phyloP scores from a whole-genome alignment of 2,797 vertebrate genomes.

The Eupleurogrammus muticus region DNA sequence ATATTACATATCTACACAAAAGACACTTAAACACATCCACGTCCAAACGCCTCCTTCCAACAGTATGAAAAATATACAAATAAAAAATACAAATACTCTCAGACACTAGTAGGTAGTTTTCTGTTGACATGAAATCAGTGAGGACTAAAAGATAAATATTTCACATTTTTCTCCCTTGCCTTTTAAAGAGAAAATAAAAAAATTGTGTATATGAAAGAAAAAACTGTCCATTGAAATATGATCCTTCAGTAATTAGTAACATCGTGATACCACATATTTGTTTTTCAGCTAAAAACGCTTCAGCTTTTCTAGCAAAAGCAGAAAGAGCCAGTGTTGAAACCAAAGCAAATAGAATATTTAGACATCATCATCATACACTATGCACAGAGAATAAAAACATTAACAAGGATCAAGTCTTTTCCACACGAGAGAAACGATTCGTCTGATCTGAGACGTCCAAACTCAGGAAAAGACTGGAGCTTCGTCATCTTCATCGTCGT shows the following conservation, averaged over 20 bases:
- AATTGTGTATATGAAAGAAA: slow-evolving; percentile 61
- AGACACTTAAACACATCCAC: slow-evolving; percentile 77
- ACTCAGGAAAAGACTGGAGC: slow-evolving; percentile 56
- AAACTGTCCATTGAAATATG: slow-evolving; percentile 67
- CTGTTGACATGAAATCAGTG: slow-evolving; percentile 83
- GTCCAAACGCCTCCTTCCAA: slow-evolving; percentile 78
- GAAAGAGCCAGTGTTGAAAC: slow-evolving; percentile 82
- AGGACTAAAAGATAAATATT: slow-evolving; percentile 86
- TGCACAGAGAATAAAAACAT: slow-evolving; percentile 78
- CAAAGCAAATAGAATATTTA: slow-evolving; percentile 78
- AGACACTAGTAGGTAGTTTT: slow-evolving; percentile 85
- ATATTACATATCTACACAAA: slow-evolving; percentile 81
- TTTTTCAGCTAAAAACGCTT: slow-evolving; percentile 67
- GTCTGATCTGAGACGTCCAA: slow-evolving; percentile 54
- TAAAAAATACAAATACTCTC: slow-evolving; percentile 83
- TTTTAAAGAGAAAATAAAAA: slow-evolving; percentile 70
- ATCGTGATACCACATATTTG: slow-evolving; percentile 67
- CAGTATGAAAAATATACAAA: slow-evolving; percentile 85
- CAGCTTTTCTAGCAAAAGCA: slow-evolving; percentile 64
- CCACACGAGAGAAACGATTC: slow-evolving; percentile 40
- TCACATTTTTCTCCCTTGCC: slow-evolving; percentile 80
- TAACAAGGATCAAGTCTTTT: slow-evolving; percentile 70
- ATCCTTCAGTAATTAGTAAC: slow-evolving; percentile 81
- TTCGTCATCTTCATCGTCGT: slow-evolving; percentile 28
- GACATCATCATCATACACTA: slow-evolving; percentile 79